Evolutionary conservation across 2,113 vertebrate species (phyloP), one percentile per base, ranked within the genome.

Genomic region (Panurus biarmicus): DNA sequence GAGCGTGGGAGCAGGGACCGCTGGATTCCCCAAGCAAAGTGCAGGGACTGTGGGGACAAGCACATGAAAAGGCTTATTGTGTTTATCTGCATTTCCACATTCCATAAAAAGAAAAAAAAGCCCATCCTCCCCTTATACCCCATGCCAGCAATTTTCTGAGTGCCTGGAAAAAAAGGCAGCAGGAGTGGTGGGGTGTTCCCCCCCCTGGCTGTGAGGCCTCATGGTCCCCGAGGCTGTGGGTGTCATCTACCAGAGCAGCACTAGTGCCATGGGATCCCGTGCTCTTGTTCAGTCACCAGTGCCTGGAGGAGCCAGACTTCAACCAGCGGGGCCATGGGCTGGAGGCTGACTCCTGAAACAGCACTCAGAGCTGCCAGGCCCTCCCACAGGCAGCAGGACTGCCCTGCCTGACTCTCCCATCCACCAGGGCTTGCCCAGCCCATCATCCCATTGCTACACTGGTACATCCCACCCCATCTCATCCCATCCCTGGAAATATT

Each of bases 61-160:
- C 94, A 83, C 85, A 85, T 94, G 96, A 96, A 96, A 93, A 83
- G 92, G 72, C 94, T 94, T 88, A 96, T 95, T 93, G 85, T 96
- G 78, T 85, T 95, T 96, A 90, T 95, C 71, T 90, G 85, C 82
- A 83, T 66, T 76, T 90, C 72, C 47, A 96, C 92, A 95, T 96
- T 96, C 96, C 92, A 90, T 38, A 28, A 61, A 89, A 77, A n/a
- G 20, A 21, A 54, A 64, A 57, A 62, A 70, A 47, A 26, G 5
- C 42, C 62, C 78, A 87, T 58, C 66, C 85, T 79, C 71, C 67
- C 51, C 60, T 73, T 51, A 42, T 26, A 31, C 38, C 53, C 72
- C 65, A 92, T 36, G 72, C 85, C 66, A 87, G 79, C 56, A 88
- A 94, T 92, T 88, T 74, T 83, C 38, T 7, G 58, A 90, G 33